Percentiles rank a stretch among this genome's conserved stretches.
These are phyloP conservation scores for Trichonephila clavipes DNA, from an alignment of 1,140 invertebrate genomes.

Conservation along the genomic window DNA sequence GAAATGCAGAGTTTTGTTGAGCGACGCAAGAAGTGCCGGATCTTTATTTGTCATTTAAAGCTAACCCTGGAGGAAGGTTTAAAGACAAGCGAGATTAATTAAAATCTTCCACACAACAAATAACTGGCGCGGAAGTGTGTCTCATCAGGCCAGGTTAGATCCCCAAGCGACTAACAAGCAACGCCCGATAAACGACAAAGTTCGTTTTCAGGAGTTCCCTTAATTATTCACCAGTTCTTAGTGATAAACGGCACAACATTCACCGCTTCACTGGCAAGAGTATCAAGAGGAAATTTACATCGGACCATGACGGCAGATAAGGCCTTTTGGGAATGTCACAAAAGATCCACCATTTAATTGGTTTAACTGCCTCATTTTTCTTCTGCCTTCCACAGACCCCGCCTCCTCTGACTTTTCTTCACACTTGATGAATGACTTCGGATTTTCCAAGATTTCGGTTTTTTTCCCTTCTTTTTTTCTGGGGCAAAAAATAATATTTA, in stretches of 20 bases:
- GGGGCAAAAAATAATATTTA: conserved; percentile 37
- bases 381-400: conserved; percentile 50
- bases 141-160: conserved; percentile 69
- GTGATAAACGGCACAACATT: conserved; percentile 73
- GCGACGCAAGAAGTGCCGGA: conserved; percentile 70
- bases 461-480: conserved; percentile 32
- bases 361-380: conserved; percentile 77
- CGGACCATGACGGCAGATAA: conserved; percentile 71
- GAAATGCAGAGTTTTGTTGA: conserved; percentile 68
- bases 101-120: conserved; percentile 77
- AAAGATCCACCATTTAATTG: conserved; percentile 76
- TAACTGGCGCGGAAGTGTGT: conserved; percentile 67
- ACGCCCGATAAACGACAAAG: conserved; percentile 73
- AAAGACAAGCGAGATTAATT: conserved; percentile 76
- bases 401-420: conserved; percentile 51
- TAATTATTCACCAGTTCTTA: conserved; percentile 77
- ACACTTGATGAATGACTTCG: conserved; percentile 72
- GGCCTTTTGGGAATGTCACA: conserved; percentile 73
- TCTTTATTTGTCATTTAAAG: conserved; percentile 77
- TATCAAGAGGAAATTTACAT: conserved; percentile 76
- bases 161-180: conserved; percentile 53
- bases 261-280: conserved; percentile 62
- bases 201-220: conserved; percentile 72
- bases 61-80: conserved; percentile 72
- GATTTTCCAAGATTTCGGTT: conserved; percentile 73